Base-by-base conservation (phyloP, 2,888 invertebrate genomes). In the Agrochola circellaris region DNA sequence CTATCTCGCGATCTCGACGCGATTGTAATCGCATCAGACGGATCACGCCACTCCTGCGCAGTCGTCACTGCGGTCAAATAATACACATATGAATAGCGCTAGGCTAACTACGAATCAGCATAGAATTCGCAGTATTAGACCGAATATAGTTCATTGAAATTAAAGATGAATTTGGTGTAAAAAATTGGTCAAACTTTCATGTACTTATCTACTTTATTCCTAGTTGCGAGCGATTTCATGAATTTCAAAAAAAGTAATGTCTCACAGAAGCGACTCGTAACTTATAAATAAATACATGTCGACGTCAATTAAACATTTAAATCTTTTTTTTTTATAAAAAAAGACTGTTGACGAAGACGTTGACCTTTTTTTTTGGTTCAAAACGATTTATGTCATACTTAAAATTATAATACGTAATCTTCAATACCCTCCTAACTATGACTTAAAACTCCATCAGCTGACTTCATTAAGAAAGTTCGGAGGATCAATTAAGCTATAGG, bases 21-120 rank as follows among this genome's bases (percentile, higher is more conserved):
- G 88, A 89, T 87, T 85, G 86, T 85, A 67, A 76, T 77, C 90
- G 82, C 86, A 88, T 87, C 82, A 88, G 80, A 83, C 77, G 64
- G 90, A 90, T 92, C 92, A 91, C 91, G 91, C 92, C 91, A 92
- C 90, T 86, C 85, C 83, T 79, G 81, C 85, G 78, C 82, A 83
- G 66, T 62, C 77, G 78, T 77, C 81, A 73, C 64, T n/a, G 67
- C 73, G 71, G 38, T 68, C 75, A 74, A 80, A 82, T 74, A 67
- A 82, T 15, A 78, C 56, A 68, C 67, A 61, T 38, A 75, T 34
- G 5, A 60, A 70, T 68, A n/a, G 67, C 30, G 58, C 34, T 73
- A 75, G 51, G 15, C 45, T 20, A 1, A 20, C 17, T 34, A 17
- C 26, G 26, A 58, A 48, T 56, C 34, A 30, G 17, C 23, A 77